Conservation (phyloP, 2,888 invertebrate genomes). For the Polyploca ridens region DNA sequence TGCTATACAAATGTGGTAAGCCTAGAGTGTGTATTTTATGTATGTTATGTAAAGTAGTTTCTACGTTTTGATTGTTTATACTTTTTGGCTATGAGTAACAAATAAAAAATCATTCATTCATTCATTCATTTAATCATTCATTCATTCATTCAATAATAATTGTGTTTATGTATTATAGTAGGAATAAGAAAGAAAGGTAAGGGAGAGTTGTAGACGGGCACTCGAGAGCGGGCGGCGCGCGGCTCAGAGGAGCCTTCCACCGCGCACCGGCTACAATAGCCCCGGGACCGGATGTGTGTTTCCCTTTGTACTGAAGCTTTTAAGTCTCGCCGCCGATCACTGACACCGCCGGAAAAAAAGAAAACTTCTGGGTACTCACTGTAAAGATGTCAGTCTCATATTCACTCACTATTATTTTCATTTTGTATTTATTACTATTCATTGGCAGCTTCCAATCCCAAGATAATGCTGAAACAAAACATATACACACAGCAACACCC, state of each 20-base stretch:
- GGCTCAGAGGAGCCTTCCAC: conserved; percentile 27
- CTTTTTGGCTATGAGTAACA: too few species aligned
- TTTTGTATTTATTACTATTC: too few species aligned
- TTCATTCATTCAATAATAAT: not conserved
- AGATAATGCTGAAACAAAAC: too few species aligned
- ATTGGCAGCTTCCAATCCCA: too few species aligned
- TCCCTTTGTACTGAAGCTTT: conserved; percentile 65
- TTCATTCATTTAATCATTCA: too few species aligned
- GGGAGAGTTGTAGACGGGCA: not conserved
- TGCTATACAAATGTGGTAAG: too few species aligned
- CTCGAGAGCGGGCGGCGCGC: conserved; percentile 21
- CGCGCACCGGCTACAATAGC: conserved; percentile 51
- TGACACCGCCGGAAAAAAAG: conserved; percentile 47
- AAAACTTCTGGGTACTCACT: conserved; percentile 13
- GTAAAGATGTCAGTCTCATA: conserved; percentile 16
- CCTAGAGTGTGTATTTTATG: too few species aligned
- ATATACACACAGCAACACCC: too few species aligned
- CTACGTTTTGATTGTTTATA: too few species aligned
- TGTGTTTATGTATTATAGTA: not conserved
- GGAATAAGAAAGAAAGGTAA: not conserved
- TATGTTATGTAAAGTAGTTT: too few species aligned
- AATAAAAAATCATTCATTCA: too few species aligned
- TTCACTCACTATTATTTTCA: conserved; percentile 13
- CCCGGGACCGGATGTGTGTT: conserved; percentile 61
- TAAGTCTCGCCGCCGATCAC: conserved; percentile 58